Conservation (phyloP, 2,888 invertebrate genomes). For the Zaprionus lineosus region DNA sequence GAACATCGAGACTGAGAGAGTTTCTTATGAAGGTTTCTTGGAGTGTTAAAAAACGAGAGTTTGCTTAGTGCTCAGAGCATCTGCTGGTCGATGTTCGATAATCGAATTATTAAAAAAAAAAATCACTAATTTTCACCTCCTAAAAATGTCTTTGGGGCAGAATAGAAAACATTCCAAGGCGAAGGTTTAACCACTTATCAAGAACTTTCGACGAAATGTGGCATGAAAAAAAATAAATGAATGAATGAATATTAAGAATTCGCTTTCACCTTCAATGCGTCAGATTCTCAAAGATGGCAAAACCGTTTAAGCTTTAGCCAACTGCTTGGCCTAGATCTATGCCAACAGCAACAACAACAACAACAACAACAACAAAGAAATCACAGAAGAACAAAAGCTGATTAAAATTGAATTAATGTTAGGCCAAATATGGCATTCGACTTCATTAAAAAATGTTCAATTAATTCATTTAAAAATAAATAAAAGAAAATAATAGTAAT, state of each 20-base stretch:
- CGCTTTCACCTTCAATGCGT: constrained; percentile 51
- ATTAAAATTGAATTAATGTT: constrained; percentile 26
- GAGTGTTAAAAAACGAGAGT: too few relatives aligned
- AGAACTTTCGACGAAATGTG: constrained; percentile 28
- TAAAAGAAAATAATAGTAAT: too few relatives aligned
- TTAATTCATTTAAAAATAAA: constrained; percentile 32
- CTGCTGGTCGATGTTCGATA: too few relatives aligned
- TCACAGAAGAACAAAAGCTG: neutral
- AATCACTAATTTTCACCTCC: too few relatives aligned
- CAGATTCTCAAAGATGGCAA: constrained; percentile 13
- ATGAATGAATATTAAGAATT: constrained; percentile 24
- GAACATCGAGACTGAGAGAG: too few relatives aligned
- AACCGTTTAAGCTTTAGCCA: neutral
- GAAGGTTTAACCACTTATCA: neutral
- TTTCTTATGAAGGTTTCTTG: too few relatives aligned
- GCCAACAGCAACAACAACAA: constrained; percentile 1
- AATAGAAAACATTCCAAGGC: too few relatives aligned
- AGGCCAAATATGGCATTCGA: constrained; percentile 15
- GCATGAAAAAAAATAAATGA: neutral
- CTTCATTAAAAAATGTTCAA: constrained; percentile 39
- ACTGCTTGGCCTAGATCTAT: constrained; percentile 28
- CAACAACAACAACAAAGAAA: neutral
- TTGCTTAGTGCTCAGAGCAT: too few relatives aligned
- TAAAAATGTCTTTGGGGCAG: too few relatives aligned
- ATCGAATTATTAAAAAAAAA: too few relatives aligned